These are phyloP conservation scores for Philereme vetulata DNA, from an alignment of 2,888 invertebrate genomes.

Conservation along the genomic window DNA sequence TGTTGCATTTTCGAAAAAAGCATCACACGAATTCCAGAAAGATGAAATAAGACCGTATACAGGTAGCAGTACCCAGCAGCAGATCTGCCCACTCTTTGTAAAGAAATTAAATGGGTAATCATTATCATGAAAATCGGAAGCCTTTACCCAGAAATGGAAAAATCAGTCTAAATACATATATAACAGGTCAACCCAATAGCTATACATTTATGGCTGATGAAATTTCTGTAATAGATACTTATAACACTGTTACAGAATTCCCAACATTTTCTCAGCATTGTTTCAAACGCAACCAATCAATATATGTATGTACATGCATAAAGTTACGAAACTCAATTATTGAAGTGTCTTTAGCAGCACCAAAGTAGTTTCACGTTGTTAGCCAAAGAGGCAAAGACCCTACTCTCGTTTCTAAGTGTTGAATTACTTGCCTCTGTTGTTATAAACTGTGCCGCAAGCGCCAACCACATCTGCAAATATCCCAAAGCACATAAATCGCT, in stretches of 20 bases:
- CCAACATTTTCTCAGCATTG: not conserved
- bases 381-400: constrained; percentile 43
- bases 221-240: not conserved
- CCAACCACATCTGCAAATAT: constrained; percentile 64
- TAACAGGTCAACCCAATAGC: not conserved
- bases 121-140: not conserved
- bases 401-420: constrained; percentile 64
- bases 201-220: too few species aligned
- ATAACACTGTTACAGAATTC: not conserved
- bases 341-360: constrained; percentile 15
- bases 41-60: too few species aligned
- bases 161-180: not conserved
- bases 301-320: constrained; percentile 15
- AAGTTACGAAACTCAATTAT: constrained; percentile 20
- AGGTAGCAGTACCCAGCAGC: too few species aligned
- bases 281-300: constrained; percentile 20
- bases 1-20: too few species aligned
- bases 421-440: constrained; percentile 74
- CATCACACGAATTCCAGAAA: too few species aligned
- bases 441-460: constrained; percentile 67
- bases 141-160: not conserved
- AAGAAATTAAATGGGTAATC: not conserved
- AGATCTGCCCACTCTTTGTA: not conserved
- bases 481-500: constrained; percentile 63
- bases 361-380: constrained; percentile 19